Base-by-base conservation (phyloP, 2,113 vertebrate species). In the Artemisiospiza belli region DNA sequence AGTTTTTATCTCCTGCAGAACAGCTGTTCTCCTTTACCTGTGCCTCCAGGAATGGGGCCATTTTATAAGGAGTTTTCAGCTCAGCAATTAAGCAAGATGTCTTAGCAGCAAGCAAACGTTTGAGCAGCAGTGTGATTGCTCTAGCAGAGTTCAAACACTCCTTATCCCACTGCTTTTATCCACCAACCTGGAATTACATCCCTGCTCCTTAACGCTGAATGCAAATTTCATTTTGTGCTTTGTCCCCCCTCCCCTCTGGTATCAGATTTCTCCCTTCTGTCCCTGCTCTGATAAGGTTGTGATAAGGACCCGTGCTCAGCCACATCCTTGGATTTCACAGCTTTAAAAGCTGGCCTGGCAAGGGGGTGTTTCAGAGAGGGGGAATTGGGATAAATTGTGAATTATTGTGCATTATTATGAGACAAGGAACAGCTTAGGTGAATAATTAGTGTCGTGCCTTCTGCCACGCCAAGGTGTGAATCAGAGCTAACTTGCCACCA, bases 111-210 rank as follows among this genome's bases (percentile, higher is more conserved):
- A 80, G 27, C 64, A 78, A 77, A 87, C 33, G 63, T 73, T 86
- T 23, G 74, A 80, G 78, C 74, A 81, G 62, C 51, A 69, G 19
- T 59, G 54, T 30, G 47, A 85, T 12, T 86, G 64, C 72, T 31
- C 79, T 80, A 73, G 73, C 30, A 54, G 66, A 76, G 66, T 88
- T 91, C 72, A 93, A 78, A 95, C n/a, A 9, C 23, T 87, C 43
- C 44, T 90, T 37, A 69, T 89, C 46, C 46, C 78, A 35, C 41
- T 35, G 58, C 88, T 95, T 95, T 93, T 49, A 94, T 79, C 81
- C 90, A 55, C 37, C 44, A 66, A 2, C 63, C 57, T 77, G 33
- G 55, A 92, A 81, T 75, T 63, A 22, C 37, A 72, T 63, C 63
- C 55, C 47, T 2, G 11, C 7, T 69, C 11, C 70, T 43, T 23